Evolutionary conservation across 2,888 invertebrate genomes (phyloP), one percentile per base, ranked within the genome.

Genomic region (Suillia variegata): DNA sequence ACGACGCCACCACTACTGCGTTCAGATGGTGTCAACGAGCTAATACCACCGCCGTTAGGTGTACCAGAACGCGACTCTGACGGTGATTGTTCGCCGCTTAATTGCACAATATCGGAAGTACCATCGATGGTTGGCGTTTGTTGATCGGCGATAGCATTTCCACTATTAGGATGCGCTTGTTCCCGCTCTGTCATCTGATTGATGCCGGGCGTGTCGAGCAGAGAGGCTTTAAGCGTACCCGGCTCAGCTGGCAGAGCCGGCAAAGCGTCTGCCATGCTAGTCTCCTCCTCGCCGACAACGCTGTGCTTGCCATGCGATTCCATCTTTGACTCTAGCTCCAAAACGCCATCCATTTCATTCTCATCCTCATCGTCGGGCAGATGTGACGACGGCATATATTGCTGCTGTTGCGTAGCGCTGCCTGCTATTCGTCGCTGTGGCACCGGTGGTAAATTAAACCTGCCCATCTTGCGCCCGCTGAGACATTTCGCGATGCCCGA

Each of bases 151-250:
- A n/a, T n/a, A n/a, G n/a, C n/a, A 2, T 73, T 68, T 57, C 60
- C 59, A 42, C 54, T 63, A 63, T 83, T 74, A 18, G 90, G 93
- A 84, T 96, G 95, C 0, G 97, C 96, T 0, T 93, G 93, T 77
- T 96, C 94, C 59, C 92, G 88, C 81, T 98, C 98, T 3, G 98
- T 98, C 93, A 97, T 97, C 68, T 92, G 90, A 55, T 90, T 91
- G 66, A 74, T 80, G 88, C 89, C 90, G 10, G 98, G 98, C 1
- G 96, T 97, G 63, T 94, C 97, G 0, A 96, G 88, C 26, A 98
- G 83, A 0, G 96, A 91, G 0, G 93, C 90, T 80, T 96, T 94
- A 50, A 96, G 85, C 0, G 96, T 96, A 24, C 96, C 96, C 1
- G 94, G 94, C 80, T 94, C 93, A 0, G 94, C 94, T 0, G 94